Percentiles rank a stretch among this genome's conserved stretches.
Conservation (phyloP, 2,797 vertebrate genomes). For the Pantherophis alleghaniensis region DNA sequence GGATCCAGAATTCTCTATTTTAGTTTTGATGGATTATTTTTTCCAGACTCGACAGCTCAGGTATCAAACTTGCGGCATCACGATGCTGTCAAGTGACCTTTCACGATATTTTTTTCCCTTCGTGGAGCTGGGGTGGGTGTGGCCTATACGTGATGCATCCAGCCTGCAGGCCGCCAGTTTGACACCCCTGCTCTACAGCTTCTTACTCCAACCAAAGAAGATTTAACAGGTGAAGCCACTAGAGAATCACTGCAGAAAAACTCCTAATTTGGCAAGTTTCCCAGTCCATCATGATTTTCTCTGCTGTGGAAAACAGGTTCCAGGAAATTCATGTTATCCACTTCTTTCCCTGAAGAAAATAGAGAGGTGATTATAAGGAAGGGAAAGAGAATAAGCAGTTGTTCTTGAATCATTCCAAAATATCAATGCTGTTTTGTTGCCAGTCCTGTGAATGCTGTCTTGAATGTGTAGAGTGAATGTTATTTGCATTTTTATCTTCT, state of each 20-base stretch:
- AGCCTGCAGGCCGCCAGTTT: too few species aligned
- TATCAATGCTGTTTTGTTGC: not conserved
- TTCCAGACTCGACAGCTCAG: not conserved
- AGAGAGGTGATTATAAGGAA: not conserved
- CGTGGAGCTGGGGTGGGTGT: too few species aligned
- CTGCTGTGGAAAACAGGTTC: not conserved
- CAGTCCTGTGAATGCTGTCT: not conserved
- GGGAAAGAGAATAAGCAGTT: not conserved
- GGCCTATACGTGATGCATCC: too few species aligned
- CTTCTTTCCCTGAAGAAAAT: not conserved
- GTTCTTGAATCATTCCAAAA: not conserved
- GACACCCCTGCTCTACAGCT: not conserved
- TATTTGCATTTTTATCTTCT: constrained; percentile 33
- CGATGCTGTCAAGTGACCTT: too few species aligned
- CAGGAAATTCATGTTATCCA: not conserved
- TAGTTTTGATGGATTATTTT: not conserved
- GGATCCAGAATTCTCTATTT: not conserved
- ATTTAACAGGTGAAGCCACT: not conserved
- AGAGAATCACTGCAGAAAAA: not conserved
- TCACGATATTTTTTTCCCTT: too few species aligned
- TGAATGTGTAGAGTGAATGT: constrained; percentile 1
- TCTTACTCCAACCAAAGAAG: not conserved
- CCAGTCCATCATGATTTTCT: not conserved
- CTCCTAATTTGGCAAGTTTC: not conserved
- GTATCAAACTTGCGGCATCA: not conserved